Conservation (phyloP, 2,797 vertebrate genomes). For the Hylomyscus alleni region DNA sequence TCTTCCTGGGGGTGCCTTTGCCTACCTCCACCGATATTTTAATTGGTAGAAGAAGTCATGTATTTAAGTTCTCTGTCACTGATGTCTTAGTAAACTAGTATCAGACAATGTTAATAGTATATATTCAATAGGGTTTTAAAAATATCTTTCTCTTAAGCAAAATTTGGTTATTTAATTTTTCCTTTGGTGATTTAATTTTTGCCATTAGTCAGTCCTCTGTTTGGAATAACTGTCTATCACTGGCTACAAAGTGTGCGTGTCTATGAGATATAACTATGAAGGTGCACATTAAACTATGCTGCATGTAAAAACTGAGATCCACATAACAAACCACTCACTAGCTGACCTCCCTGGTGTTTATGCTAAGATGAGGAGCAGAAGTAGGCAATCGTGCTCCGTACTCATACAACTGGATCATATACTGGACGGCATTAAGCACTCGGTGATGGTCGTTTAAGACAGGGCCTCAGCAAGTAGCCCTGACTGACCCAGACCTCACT, state of each 20-base stretch:
- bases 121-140: not conserved
- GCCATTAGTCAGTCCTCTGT: not conserved
- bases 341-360: not conserved
- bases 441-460: not conserved
- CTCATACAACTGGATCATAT: not conserved
- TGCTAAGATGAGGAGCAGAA: not conserved
- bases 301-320: not conserved
- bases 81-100: not conserved
- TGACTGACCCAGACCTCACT: not conserved
- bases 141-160: not conserved
- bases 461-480: not conserved
- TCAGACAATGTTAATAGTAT: not conserved
- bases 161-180: constrained; percentile 15
- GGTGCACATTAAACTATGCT: not conserved
- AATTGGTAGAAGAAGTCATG: not conserved
- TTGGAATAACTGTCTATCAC: not conserved
- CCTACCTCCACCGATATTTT: not conserved
- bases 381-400: not conserved
- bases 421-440: not conserved
- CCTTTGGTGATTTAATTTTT: constrained; percentile 59
- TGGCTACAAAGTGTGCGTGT: not conserved
- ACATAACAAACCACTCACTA: not conserved
- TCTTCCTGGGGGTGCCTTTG: too few relatives aligned
- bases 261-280: not conserved
- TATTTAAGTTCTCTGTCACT: not conserved